phyloP scores from a whole-genome alignment of 2,888 invertebrate species.

The Stenodera caucasica region DNA sequence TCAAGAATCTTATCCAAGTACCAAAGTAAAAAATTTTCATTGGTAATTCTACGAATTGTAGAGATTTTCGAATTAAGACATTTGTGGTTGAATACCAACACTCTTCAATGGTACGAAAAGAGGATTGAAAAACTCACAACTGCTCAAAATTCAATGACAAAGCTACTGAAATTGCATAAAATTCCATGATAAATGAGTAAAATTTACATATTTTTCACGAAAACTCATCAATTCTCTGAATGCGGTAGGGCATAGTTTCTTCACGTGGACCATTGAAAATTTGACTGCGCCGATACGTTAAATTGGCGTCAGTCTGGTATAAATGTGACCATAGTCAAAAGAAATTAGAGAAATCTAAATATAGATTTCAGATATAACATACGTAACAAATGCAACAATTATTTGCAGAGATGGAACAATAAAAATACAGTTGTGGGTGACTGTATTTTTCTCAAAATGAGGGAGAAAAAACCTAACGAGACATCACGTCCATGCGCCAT shows the following conservation, averaged over 20 bases:
- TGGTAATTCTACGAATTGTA: too few relatives aligned
- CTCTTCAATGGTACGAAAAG: too few relatives aligned
- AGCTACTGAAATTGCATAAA: too few relatives aligned
- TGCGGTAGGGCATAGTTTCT: slow-evolving; percentile 18
- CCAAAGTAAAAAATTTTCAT: too few relatives aligned
- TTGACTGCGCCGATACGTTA: slow-evolving; percentile 4
- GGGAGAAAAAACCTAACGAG: neutral
- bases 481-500: slow-evolving; percentile 56
- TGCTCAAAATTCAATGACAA: too few relatives aligned
- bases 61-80: too few relatives aligned
- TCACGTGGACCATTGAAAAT: slow-evolving; percentile 16
- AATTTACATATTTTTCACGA: too few relatives aligned
- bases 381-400: neutral
- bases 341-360: neutral
- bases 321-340: neutral
- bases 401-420: neutral
- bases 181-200: too few relatives aligned
- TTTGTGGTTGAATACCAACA: too few relatives aligned
- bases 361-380: neutral
- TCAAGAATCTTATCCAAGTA: neutral
- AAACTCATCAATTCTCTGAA: too few relatives aligned
- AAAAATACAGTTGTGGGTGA: neutral
- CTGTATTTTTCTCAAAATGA: neutral
- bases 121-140: too few relatives aligned
- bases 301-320: neutral